phyloP scores from a whole-genome alignment of 1,140 invertebrate species.

The Tribolium madens region DNA sequence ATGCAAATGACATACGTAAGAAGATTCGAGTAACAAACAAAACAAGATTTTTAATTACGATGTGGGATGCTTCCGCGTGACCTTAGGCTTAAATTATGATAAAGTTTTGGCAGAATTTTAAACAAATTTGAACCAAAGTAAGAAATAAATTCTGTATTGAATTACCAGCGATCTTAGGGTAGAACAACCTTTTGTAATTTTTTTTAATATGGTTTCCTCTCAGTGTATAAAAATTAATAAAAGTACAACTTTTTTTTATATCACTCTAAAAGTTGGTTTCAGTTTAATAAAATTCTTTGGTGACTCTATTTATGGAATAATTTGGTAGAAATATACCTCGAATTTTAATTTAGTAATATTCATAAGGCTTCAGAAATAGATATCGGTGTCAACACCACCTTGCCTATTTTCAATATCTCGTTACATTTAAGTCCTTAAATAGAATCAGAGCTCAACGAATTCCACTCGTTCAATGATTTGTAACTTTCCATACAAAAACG shows the following conservation, averaged over 20 bases:
- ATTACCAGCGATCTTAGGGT: too few relatives aligned
- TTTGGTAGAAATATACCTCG: too few relatives aligned
- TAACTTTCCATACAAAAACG: background rate
- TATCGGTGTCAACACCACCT: background rate
- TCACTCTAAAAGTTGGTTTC: too few relatives aligned
- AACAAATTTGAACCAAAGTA: background rate
- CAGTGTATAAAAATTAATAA: too few relatives aligned
- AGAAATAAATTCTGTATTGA: too few relatives aligned
- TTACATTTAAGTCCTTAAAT: slow-evolving; percentile 1
- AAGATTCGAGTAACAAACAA: background rate
- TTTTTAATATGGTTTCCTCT: too few relatives aligned
- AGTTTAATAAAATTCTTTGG: too few relatives aligned
- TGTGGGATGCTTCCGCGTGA: background rate
- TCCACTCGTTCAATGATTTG: background rate
- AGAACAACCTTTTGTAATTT: too few relatives aligned
- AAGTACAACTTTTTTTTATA: too few relatives aligned
- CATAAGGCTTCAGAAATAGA: slow-evolving; percentile 22
- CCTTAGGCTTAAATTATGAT: background rate
- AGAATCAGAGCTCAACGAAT: background rate
- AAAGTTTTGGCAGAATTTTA: background rate
- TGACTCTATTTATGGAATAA: background rate
- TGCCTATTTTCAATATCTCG: background rate
- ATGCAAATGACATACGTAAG: slow-evolving; percentile 7
- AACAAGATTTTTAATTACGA: background rate
- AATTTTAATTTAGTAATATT: background rate